phyloP scores from a whole-genome alignment of 2,888 invertebrate species.

The Euclidia mi region DNA sequence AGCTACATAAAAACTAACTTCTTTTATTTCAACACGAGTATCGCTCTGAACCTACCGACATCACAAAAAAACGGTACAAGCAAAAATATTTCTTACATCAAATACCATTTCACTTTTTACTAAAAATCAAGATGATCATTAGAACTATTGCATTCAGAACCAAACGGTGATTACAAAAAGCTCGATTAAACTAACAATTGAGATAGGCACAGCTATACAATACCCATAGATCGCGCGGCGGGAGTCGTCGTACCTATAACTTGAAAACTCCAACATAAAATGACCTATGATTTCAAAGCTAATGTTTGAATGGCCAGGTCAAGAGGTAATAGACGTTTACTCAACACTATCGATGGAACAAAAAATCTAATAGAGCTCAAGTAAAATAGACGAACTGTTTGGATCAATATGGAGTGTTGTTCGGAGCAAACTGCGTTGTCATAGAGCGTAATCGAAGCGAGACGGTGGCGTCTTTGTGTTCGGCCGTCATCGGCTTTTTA shows the following conservation, averaged over 20 bases:
- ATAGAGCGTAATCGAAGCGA: constrained; percentile 88
- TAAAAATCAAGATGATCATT: constrained; percentile 58
- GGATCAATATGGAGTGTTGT: constrained; percentile 90
- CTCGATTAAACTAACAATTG: constrained; percentile 88
- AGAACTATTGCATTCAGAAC: constrained; percentile 70
- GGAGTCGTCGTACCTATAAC: constrained; percentile 73
- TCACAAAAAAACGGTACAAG: neutral
- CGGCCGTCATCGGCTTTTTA: constrained; percentile 86
- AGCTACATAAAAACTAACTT: neutral
- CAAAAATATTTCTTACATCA: constrained; percentile 28
- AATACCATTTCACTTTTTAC: constrained; percentile 68
- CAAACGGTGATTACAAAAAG: constrained; percentile 80
- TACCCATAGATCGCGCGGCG: constrained; percentile 85
- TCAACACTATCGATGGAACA: constrained; percentile 63
- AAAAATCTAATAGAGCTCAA: constrained; percentile 87
- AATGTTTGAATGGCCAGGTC: constrained; percentile 34
- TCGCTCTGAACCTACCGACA: neutral
- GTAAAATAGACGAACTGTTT: constrained; percentile 85
- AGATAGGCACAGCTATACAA: constrained; percentile 76
- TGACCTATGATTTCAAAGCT: constrained; percentile 37
- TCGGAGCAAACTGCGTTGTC: constrained; percentile 87
- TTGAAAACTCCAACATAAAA: constrained; percentile 49
- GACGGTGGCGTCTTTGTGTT: constrained; percentile 87
- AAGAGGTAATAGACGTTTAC: constrained; percentile 60
- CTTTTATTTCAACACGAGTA: neutral